Base-by-base conservation (phyloP, 2,113 vertebrate species). In the Labeo rohita region DNA sequence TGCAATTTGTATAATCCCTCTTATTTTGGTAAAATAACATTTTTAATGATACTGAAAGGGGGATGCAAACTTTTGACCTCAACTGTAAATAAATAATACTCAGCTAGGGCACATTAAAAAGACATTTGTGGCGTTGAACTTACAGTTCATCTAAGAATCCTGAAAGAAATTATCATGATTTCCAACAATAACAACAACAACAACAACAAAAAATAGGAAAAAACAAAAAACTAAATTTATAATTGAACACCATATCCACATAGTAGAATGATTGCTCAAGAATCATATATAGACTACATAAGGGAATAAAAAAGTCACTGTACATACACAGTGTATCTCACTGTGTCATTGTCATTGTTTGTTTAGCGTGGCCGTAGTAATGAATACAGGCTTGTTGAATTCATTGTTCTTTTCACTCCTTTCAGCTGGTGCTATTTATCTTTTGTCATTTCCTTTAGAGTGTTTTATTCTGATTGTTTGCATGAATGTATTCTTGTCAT, bases 401-500 rank as follows among this genome's bases (percentile, higher is more conserved):
- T 7, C 18, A 73, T 83, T 76, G 39, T 54, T 65, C 54, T 28
- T n/a, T 81, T 81, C 4, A 12, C 36, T 39, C 50, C 43, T 68
- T 86, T 74, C 65, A 77, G 39, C 74, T 72, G 36, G 23, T 39
- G 63, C 66, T 83, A 16, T 72, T 80, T 80, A 80, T 84, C 76
- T 84, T 80, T 59, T 84, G 65, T 47, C 65, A 72, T 45, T 59
- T 79, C 61, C 43, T 74, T 63, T 43, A 63, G 52, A 76, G 56
- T 83, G 4, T 72, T 79, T 85, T 59, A 28, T 72, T 85, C 12
- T 28, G 28, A 66, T 88, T 52, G 82, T 80, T 80, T 76, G 43
- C 39, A 79, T 85, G 68, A 80, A 85, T 83, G 45, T 76, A 80
- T 90, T 85, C 83, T 52, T 87, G 78, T 83, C 79, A 61, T 68